Percentiles rank a stretch among this genome's conserved stretches.
Conservation (phyloP, 2,113 vertebrate genomes). For the Meriones unguiculatus region DNA sequence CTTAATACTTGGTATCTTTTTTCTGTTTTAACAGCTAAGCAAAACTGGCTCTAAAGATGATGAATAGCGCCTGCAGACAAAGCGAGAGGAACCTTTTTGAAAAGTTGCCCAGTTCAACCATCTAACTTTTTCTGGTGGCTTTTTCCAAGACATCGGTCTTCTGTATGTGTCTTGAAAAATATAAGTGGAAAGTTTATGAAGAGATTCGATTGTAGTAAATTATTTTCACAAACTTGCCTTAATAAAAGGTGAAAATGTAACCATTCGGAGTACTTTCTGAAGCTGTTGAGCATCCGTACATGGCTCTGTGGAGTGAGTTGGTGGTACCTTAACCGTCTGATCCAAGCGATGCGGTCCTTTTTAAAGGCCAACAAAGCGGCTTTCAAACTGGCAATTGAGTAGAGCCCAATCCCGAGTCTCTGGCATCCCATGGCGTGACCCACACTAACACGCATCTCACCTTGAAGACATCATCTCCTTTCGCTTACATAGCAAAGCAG, state of each 20-base stretch:
- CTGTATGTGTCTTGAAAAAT: conserved; percentile 80
- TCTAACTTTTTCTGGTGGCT: conserved; percentile 74
- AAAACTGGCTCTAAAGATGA: conserved; percentile 97
- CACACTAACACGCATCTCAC: conserved; percentile 70
- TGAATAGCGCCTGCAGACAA: conserved; percentile 86
- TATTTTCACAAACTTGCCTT: conserved; percentile 85
- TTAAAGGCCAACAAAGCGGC: conserved; percentile 77
- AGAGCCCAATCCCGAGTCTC: conserved; percentile 61
- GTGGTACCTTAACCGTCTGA: conserved; percentile 77
- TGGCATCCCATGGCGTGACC: conserved; percentile 44
- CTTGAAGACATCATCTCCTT: conserved; percentile 72
- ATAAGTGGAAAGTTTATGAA: conserved; percentile 73
- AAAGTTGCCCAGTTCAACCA: conserved; percentile 80
- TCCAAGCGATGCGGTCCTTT: conserved; percentile 69
- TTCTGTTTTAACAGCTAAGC: conserved; percentile 91
- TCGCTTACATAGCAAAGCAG: conserved; percentile 59
- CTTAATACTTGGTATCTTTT: conserved; percentile 78
- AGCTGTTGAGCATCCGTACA: conserved; percentile 53
- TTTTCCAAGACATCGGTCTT: conserved; percentile 84
- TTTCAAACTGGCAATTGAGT: conserved; percentile 63
- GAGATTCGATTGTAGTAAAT: conserved; percentile 71
- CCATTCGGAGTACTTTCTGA: conserved; percentile 56
- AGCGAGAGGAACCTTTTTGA: conserved; percentile 80
- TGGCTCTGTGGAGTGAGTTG: conserved; percentile 51
- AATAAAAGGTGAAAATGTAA: conserved; percentile 83